Evolutionary conservation across 1,140 invertebrate species (phyloP).

Genomic region (Heliconius melpomene): DNA sequence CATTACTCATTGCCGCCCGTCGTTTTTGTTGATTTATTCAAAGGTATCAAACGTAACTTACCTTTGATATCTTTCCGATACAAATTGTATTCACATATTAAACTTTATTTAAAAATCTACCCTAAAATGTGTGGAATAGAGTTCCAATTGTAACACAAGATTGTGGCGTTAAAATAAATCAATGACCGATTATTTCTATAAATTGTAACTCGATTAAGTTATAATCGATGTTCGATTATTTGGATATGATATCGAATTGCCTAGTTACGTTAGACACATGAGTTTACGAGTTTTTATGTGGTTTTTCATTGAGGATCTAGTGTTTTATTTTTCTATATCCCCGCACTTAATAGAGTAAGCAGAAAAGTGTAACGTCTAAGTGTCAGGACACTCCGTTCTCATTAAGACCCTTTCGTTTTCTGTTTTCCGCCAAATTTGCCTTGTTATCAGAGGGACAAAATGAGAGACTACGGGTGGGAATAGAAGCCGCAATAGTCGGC

Average conservation of each 20-base stretch:
- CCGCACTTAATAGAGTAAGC: neutral
- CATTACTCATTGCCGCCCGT: constrained; percentile 75
- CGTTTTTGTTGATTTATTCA: constrained; percentile 80
- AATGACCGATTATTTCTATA: constrained; percentile 79
- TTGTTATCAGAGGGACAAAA: neutral
- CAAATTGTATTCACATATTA: constrained; percentile 65
- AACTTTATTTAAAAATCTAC: constrained; percentile 34
- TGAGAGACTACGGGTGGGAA: neutral
- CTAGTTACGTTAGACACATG: neutral
- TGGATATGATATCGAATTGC: constrained; percentile 25
- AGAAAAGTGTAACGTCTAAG: neutral
- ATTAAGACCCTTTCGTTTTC: neutral
- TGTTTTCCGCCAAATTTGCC: neutral
- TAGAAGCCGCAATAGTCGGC: neutral
- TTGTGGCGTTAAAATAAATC: constrained; percentile 58
- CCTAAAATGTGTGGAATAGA: constrained; percentile 37
- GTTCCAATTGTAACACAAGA: constrained; percentile 24
- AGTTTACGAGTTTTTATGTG: neutral
- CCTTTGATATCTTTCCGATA: constrained; percentile 71
- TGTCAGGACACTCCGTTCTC: neutral
- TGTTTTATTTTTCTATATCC: neutral
- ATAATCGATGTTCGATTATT: constrained; percentile 68
- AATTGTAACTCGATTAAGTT: constrained; percentile 80
- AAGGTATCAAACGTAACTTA: constrained; percentile 62
- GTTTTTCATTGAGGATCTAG: neutral